Evolutionary conservation across 2,888 invertebrate species (phyloP).

Genomic region (Drosophila quinaria): DNA sequence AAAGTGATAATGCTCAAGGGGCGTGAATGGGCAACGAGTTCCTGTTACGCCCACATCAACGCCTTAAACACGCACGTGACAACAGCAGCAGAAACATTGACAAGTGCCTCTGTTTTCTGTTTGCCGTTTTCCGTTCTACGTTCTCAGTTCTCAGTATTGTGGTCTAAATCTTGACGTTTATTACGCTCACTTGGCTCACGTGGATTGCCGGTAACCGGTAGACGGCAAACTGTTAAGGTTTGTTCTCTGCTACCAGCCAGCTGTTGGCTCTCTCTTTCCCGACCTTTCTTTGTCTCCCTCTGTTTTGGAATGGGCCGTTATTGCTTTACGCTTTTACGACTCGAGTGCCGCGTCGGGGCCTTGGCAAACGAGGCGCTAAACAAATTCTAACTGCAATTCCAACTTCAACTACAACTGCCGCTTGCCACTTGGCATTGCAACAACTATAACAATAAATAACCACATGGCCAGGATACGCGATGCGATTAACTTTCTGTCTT

Average conservation of each 20-base stretch:
- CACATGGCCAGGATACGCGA: slow-evolving; percentile 33
- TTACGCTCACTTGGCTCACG: slow-evolving; percentile 69
- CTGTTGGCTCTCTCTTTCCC: not conserved
- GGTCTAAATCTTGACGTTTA: slow-evolving; percentile 72
- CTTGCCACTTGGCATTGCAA: slow-evolving; percentile 20
- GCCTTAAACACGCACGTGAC: slow-evolving; percentile 53
- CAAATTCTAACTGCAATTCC: slow-evolving; percentile 51
- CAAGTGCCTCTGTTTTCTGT: slow-evolving; percentile 32
- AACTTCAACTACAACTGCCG: slow-evolving; percentile 8
- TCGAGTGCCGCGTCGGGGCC: slow-evolving; percentile 55
- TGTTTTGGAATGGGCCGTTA: slow-evolving; percentile 38
- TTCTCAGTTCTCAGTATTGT: slow-evolving; percentile 26
- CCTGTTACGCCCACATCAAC: slow-evolving; percentile 35
- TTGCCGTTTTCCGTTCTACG: not conserved
- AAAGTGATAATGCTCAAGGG: not conserved
- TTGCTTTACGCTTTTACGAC: slow-evolving; percentile 67
- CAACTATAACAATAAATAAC: slow-evolving; percentile 43
- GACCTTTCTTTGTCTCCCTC: not conserved
- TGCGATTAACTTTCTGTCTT: slow-evolving; percentile 40
- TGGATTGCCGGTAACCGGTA: slow-evolving; percentile 30
- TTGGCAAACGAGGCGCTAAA: slow-evolving; percentile 56
- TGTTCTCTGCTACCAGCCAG: slow-evolving; percentile 2
- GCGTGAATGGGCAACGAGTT: slow-evolving; percentile 12
- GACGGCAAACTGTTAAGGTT: slow-evolving; percentile 10
- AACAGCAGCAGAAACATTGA: slow-evolving; percentile 28